Evolutionary conservation across 1,140 invertebrate species (phyloP), one percentile per base, ranked within the genome.

Genomic region (honey bee (Apis mellifera)): DNA sequence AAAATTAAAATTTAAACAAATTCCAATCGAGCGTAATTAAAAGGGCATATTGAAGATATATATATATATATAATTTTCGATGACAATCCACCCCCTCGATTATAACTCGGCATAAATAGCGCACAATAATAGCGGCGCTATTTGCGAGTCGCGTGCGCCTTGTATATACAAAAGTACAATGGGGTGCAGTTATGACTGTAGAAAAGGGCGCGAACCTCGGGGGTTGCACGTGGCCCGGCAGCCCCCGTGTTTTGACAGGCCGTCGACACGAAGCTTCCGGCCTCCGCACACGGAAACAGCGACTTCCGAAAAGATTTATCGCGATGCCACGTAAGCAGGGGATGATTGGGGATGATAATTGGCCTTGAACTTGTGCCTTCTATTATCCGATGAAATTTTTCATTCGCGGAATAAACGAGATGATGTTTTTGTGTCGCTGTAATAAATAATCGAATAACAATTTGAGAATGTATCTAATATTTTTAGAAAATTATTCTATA

Each of bases 171-270:
- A 86, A 86, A 81, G 82, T 82, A 54, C 50, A 74, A 87, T 68
- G 13, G 85, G 77, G 62, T 54, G 85, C 73, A 86, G 85, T 87
- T 86, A 87, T 84, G 82, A 84, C 75, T 73, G 79, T 70, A 77
- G 85, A 86, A 87, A 82, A 89, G 91, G 91, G 90, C 90, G 91
- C 90, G 88, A 91, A 89, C 86, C 89, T 92, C 90, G 85, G 84
- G 89, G 89, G 83, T 87, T 80, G 87, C 91, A 90, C 90, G 90
- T 89, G 90, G 79, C 89, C 68, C 23, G 75, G 79, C 62, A 83
- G 89, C 89, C 89, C 90, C 82, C 71, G 84, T 94, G 92, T 93
- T 93, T 93, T 93, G 93, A 93, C 93, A 93, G 90, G 79, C 85
- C 85, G 88, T 81, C 89, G 89, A 90, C 89, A 87, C 89, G 90